Percentiles rank a stretch among this genome's conserved stretches.
These are phyloP conservation scores for Gisinianus flammeolus DNA, from an alignment of 2,888 invertebrate species.

Conservation along the genomic window DNA sequence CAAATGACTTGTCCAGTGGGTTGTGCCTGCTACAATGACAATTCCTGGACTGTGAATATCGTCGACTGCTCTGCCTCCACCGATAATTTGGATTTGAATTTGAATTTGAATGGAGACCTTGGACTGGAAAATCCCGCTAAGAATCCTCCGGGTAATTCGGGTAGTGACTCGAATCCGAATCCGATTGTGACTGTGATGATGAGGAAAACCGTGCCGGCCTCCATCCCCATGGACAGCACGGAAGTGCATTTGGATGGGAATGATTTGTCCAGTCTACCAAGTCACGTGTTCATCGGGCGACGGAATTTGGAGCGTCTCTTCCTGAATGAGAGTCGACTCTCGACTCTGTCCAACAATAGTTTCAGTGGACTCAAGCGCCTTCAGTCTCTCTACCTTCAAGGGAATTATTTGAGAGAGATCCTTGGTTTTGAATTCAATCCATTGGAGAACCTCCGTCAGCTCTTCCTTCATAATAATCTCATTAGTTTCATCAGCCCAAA, in stretches of 20 bases:
- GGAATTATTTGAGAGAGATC: constrained; percentile 80
- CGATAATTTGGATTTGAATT: too few species aligned
- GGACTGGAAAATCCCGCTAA: not conserved
- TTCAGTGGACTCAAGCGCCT: constrained; percentile 85
- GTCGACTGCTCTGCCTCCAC: constrained; percentile 79
- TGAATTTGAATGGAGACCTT: too few species aligned
- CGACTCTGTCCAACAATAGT: constrained; percentile 83
- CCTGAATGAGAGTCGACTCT: constrained; percentile 86
- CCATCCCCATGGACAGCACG: constrained; percentile 88
- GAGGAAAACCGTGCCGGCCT: constrained; percentile 25
- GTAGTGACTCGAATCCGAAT: not conserved
- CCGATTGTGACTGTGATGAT: constrained; percentile 71
- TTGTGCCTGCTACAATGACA: constrained; percentile 93
- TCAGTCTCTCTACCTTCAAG: constrained; percentile 81
- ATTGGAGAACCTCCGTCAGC: constrained; percentile 79
- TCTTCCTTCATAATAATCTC: constrained; percentile 85
- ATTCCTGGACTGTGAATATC: constrained; percentile 89
- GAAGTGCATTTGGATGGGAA: constrained; percentile 93
- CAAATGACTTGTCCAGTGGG: constrained; percentile 95
- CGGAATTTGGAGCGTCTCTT: constrained; percentile 83
- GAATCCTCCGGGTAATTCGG: not conserved
- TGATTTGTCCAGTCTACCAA: constrained; percentile 82
- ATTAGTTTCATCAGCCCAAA: constrained; percentile 82
- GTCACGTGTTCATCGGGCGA: constrained; percentile 89
- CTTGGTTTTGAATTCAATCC: constrained; percentile 82